Conservation (phyloP, 2,888 invertebrate genomes). For the Lasioglossum zephyrum region DNA sequence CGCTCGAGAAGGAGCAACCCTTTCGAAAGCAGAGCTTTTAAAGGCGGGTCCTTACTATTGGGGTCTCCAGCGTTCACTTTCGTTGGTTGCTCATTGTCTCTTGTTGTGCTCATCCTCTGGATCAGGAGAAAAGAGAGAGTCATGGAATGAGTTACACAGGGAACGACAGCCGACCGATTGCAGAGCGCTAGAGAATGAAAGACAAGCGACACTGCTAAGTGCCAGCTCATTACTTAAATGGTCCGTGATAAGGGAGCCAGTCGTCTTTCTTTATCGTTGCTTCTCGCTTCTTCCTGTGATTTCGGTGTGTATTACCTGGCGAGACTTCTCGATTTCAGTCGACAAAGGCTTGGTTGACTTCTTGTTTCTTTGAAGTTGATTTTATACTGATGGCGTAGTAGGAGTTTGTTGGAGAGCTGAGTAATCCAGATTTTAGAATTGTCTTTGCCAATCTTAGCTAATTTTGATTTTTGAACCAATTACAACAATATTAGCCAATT, state of each 20-base stretch:
- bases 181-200: conserved; percentile 37
- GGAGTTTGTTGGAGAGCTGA: no score
- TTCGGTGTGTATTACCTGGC: background rate
- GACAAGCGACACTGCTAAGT: conserved; percentile 60
- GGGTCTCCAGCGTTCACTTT: conserved; percentile 8
- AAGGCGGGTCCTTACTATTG: conserved; percentile 28
- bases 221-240: conserved; percentile 66
- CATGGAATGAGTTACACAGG: background rate
- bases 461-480: no score
- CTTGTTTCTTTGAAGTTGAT: background rate
- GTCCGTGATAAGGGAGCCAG: conserved; percentile 51
- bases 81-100: conserved; percentile 49
- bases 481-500: no score
- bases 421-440: no score
- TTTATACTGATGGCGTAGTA: no score
- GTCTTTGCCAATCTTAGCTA: no score
- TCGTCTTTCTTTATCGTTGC: background rate
- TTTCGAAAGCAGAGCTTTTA: conserved; percentile 51
- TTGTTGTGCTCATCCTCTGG: conserved; percentile 12
- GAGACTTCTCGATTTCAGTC: background rate
- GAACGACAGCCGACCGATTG: conserved; percentile 23
- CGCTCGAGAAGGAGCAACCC: conserved; percentile 27
- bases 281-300: background rate
- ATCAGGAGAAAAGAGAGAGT: conserved; percentile 12
- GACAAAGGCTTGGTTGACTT: background rate